phyloP scores from a whole-genome alignment of 2,888 invertebrate species.

The Synanthedon vespiformis region DNA sequence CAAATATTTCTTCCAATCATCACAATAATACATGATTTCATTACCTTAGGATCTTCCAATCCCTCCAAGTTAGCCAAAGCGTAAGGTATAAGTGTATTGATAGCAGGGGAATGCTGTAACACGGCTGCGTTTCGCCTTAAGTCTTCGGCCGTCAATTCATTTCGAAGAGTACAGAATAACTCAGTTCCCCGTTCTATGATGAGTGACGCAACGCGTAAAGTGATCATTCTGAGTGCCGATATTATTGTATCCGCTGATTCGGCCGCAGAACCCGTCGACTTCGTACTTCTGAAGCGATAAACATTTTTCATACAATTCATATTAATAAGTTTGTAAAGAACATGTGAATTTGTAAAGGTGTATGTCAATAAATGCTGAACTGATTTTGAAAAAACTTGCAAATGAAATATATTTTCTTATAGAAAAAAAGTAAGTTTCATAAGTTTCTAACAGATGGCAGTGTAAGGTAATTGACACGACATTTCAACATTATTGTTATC shows the following conservation, averaged over 20 bases:
- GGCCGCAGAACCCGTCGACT: slow-evolving; percentile 19
- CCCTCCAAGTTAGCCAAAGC: slow-evolving; percentile 88
- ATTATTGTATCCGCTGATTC: slow-evolving; percentile 36
- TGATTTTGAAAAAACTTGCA: too few species aligned
- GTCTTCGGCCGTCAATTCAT: slow-evolving; percentile 70
- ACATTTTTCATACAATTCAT: too few species aligned
- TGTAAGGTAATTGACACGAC: too few species aligned
- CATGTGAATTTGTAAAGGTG: too few species aligned
- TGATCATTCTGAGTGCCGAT: slow-evolving; percentile 47
- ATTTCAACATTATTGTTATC: too few species aligned
- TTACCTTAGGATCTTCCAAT: slow-evolving; percentile 83
- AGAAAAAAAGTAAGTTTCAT: too few species aligned
- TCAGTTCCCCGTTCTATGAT: slow-evolving; percentile 83
- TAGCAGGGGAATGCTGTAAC: slow-evolving; percentile 62
- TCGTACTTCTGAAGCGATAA: slow-evolving; percentile 19
- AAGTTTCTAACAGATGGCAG: too few species aligned
- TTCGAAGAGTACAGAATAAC: slow-evolving; percentile 80
- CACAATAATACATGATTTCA: not conserved
- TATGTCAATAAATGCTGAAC: too few species aligned
- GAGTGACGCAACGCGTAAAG: slow-evolving; percentile 80
- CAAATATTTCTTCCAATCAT: not conserved
- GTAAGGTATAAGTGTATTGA: slow-evolving; percentile 84
- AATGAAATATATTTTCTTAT: too few species aligned
- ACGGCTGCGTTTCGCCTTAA: slow-evolving; percentile 37
- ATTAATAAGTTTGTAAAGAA: too few species aligned